These are phyloP conservation scores for Oreochromis tanganicae DNA, from an alignment of 2,113 vertebrate genomes.

Conservation along the genomic window DNA sequence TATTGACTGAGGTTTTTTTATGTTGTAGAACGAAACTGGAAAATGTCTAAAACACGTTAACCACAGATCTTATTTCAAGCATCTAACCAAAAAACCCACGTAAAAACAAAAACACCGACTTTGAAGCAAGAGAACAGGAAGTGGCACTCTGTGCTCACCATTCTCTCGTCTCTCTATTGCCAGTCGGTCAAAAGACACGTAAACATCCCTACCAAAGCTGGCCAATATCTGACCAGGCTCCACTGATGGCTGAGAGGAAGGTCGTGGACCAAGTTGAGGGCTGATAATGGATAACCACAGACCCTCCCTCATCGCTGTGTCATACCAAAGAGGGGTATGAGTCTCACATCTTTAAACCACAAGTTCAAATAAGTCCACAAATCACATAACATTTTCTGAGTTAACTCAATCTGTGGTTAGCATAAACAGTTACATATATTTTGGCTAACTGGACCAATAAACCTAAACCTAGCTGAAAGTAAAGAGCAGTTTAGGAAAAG, in stretches of 20 bases:
- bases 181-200: background rate
- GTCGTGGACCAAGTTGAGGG: background rate
- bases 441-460: background rate
- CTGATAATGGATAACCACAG: background rate
- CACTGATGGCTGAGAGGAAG: background rate
- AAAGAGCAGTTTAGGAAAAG: background rate
- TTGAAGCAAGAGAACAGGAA: background rate
- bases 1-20: background rate
- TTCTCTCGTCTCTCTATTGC: background rate
- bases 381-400: background rate
- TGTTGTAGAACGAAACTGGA: background rate
- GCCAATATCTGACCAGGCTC: background rate
- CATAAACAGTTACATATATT: background rate
- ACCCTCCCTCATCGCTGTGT: background rate
- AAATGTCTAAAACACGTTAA: background rate
- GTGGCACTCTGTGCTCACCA: background rate
- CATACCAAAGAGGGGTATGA: background rate
- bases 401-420: background rate
- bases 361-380: background rate
- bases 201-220: background rate
- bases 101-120: background rate
- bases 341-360: background rate
- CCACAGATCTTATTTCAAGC: background rate
- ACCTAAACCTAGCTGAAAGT: background rate
- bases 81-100: background rate